Evolutionary conservation across 1,140 invertebrate genomes (phyloP), one percentile per base, ranked within the genome.

Genomic region (Diachasmimorpha longicaudata): DNA sequence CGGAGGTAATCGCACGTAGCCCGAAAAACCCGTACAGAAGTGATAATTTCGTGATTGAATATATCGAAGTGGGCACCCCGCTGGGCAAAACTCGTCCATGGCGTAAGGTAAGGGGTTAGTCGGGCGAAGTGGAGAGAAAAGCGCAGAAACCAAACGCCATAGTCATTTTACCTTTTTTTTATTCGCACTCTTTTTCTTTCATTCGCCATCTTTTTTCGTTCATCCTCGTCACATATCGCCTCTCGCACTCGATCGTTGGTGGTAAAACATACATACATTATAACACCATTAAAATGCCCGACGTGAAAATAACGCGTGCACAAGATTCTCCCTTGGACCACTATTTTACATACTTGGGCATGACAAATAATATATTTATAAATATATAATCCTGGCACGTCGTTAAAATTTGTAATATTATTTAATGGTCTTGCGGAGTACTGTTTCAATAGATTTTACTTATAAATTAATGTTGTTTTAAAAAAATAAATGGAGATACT

Each of bases 31-130:
- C 79, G 80, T 87, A 88, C 86, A 88, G 86, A 87, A 88, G 86
- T 88, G 86, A 88, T 88, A 88, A 88, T 88, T 88, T 88, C 81
- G 83, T 87, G 86, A 88, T 88, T 88, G 86, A 88, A 88, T 87
- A 86, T 86, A 87, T 88, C 82, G 86, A 86, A 85, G 81, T 79
- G 79, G 80, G 77, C 84, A 81, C 79, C 86, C 87, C 85, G 85
- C 86, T 87, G 86, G 52, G 80, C 74, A 77, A 73, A 86, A 87
- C 85, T 83, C 79, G 85, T 87, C 80, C 81, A 72, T 82, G 83
- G 83, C 81, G 82, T 85, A 75, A 79, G 68, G 77, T 74, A 55
- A 31, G 55, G 48, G n/a, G 14, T 52, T 52, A 52, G 48, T 31
- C 31, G 31, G 2, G 2, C 31, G 31, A 6, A 31, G 31, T 31